Base-by-base conservation (phyloP, 2,797 vertebrate species). In the Gorsachius magnificus region DNA sequence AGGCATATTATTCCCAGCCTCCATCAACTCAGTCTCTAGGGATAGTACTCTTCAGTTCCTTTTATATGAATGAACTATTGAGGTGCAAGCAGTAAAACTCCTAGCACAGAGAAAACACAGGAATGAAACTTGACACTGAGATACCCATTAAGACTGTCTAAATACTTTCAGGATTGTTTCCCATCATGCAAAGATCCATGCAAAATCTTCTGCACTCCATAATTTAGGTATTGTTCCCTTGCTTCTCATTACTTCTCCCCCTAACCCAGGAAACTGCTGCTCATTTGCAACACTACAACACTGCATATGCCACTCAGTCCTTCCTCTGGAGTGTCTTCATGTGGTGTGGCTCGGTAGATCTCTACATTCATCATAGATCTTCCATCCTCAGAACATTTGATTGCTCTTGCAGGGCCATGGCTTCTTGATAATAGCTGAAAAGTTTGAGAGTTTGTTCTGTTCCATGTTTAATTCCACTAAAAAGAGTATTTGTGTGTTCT, bases 341-440 rank as follows among this genome's bases (percentile, higher is more conserved):
- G 41, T 10, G 29, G 8, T 16, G 51, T 1, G 1, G 22, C 24
- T 70, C 63, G 69, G 5, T 4, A 33, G 14, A 31, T 46, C 11
- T 79, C 43, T 38, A 21, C 16, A 12, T 21, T 46, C 2, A 0
- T 38, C 0, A 0, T 21, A 38, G 20, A 12, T 69, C 26, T 76
- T 92, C 38, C 25, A 31, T 66, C 16, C 22, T 85, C 17, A 63
- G 41, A 81, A 60, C 0, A 4, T 80, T 57, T 36, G 13, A 33
- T 41, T 69, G 33, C 13, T 51, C 35, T 66, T 51, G 16, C 3
- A 10, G 33, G 36, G 50, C 22, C n/a, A 31, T 20, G 57, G 12
- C 25, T 94, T 13, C 10, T 41, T 46, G 26, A 19, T 28, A 77
- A 24, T 4, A 77, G 16, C 43, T 46, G 60, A 83, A 88, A 77